phyloP scores from a whole-genome alignment of 2,113 vertebrate genomes.

The Mirounga angustirostris region DNA sequence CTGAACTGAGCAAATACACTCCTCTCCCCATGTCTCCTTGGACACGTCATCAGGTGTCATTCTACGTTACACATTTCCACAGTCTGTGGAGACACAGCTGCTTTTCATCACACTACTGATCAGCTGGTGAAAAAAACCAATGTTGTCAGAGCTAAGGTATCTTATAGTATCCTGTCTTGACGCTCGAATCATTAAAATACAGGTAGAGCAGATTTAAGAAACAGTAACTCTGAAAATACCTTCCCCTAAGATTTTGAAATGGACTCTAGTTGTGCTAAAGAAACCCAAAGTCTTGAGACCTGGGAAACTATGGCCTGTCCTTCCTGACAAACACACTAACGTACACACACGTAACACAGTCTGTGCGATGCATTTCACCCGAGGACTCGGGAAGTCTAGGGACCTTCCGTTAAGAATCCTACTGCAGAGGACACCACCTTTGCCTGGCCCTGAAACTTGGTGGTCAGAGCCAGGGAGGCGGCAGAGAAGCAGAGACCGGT shows the following conservation, averaged over 20 bases:
- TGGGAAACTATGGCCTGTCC: not conserved
- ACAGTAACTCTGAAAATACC: not conserved
- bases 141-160: not conserved
- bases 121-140: not conserved
- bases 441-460: not conserved
- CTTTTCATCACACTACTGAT: no score
- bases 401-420: not conserved
- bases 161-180: rapidly evolving
- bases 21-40: rapidly evolving
- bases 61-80: rapidly evolving
- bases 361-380: rapidly evolving
- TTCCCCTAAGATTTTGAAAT: not conserved
- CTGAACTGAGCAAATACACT: not conserved
- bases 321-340: not conserved
- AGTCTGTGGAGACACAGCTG: not conserved
- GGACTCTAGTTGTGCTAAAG: not conserved
- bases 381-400: rapidly evolving
- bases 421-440: not conserved
- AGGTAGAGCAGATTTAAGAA: not conserved
- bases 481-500: not conserved
- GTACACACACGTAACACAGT: rapidly evolving
- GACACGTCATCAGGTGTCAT: no score
- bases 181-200: rapidly evolving
- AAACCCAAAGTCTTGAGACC: not conserved
- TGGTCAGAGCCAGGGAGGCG: not conserved